Evolutionary conservation across 2,113 vertebrate genomes (phyloP).

Genomic region (Poecile atricapillus): DNA sequence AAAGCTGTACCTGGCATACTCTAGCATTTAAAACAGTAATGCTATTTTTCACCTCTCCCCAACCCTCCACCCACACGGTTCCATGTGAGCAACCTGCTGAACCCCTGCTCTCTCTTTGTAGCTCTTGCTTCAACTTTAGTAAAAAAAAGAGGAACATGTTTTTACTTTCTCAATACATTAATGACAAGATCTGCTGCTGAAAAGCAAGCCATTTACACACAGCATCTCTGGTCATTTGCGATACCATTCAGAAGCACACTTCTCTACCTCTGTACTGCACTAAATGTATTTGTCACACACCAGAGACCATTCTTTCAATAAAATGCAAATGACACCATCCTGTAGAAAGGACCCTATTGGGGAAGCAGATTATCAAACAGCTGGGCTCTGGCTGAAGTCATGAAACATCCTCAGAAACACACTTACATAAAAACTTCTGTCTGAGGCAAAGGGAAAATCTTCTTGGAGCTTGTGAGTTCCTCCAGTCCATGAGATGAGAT

Average conservation of each 20-base stretch:
- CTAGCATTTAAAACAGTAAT: not conserved
- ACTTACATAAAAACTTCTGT: not conserved
- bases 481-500: not conserved
- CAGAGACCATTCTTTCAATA: not conserved
- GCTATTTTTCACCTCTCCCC: not conserved
- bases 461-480: not conserved
- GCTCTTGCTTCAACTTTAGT: slow-evolving; percentile 28
- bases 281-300: not conserved
- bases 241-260: not conserved
- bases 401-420: not conserved
- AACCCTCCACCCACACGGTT: not conserved
- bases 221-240: not conserved
- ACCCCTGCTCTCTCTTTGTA: slow-evolving; percentile 20
- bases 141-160: slow-evolving; percentile 6
- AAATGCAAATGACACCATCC: not conserved
- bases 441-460: not conserved
- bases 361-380: not conserved
- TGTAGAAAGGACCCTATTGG: not conserved
- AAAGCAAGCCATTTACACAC: not conserved
- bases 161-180: slow-evolving; percentile 39
- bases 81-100: not conserved
- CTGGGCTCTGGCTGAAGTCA: not conserved
- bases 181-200: not conserved
- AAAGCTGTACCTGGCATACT: not conserved
- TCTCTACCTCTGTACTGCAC: not conserved